Evolutionary conservation across 1,140 invertebrate species (phyloP).

Genomic region (Drosophila ambigua): DNA sequence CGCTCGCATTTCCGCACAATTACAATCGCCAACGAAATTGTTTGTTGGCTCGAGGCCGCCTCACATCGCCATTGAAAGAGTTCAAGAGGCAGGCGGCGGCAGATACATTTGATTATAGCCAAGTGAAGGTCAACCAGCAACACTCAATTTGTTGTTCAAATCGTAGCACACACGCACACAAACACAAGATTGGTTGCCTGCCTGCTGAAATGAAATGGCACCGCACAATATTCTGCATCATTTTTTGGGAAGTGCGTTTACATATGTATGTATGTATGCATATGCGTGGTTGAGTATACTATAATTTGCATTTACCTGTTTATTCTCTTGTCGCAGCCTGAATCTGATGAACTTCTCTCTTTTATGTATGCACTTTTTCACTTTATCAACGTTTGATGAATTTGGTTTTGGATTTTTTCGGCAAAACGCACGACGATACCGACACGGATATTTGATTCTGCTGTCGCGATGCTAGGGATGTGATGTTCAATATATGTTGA

Average conservation of each 20-base stretch:
- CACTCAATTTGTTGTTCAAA: slow-evolving; percentile 39
- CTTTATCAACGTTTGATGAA: too few species aligned
- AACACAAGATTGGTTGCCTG: not conserved
- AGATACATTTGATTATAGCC: slow-evolving; percentile 51
- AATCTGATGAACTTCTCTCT: not conserved
- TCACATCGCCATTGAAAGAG: slow-evolving; percentile 67
- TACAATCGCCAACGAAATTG: slow-evolving; percentile 10
- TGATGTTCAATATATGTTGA: too few species aligned
- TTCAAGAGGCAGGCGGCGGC: slow-evolving; percentile 54
- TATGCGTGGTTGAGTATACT: not conserved
- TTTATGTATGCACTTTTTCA: too few species aligned
- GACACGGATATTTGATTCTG: too few species aligned
- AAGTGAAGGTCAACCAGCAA: slow-evolving; percentile 68
- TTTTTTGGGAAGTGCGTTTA: slow-evolving; percentile 3
- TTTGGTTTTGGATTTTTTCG: not conserved
- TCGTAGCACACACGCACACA: slow-evolving; percentile 7
- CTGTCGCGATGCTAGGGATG: too few species aligned
- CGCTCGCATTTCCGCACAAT: slow-evolving; percentile 50
- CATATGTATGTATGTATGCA: not conserved
- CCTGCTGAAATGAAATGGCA: too few species aligned
- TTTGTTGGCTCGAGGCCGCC: slow-evolving; percentile 54
- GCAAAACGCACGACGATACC: too few species aligned
- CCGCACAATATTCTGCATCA: too few species aligned
- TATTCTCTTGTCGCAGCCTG: slow-evolving; percentile 1
- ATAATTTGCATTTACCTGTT: not conserved